Percentiles rank a stretch among this genome's conserved stretches.
Evolutionary conservation across 2,888 invertebrate species (phyloP).

Genomic region (Harpalus rubripes): DNA sequence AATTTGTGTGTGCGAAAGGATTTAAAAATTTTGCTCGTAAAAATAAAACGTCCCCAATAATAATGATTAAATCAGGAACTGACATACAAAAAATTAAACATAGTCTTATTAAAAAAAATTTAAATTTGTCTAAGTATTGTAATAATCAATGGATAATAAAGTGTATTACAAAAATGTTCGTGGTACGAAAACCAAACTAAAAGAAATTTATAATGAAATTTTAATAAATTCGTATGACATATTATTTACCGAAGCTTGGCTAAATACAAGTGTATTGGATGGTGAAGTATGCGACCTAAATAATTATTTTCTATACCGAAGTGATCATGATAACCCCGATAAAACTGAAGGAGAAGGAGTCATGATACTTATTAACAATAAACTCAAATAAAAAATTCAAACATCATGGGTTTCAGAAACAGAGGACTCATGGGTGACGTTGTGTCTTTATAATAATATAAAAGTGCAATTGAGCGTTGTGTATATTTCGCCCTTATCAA

Average conservation of each 20-base stretch:
- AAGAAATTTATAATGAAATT: conserved; percentile 20
- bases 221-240: not conserved
- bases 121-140: not conserved
- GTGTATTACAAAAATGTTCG: conserved; percentile 20
- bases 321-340: not conserved
- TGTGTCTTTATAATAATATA: no score
- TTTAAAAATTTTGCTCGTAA: not conserved
- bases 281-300: no score
- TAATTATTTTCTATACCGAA: conserved; percentile 1
- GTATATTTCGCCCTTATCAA: no score
- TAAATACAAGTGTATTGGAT: not conserved
- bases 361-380: not conserved
- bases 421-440: not conserved
- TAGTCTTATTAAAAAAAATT: not conserved
- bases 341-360: conserved; percentile 16
- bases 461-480: no score
- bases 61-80: not conserved
- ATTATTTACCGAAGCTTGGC: conserved; percentile 21
- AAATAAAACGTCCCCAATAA: not conserved
- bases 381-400: conserved; percentile 9
- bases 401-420: no score
- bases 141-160: not conserved
- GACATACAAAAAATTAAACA: not conserved
- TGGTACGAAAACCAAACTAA: not conserved
- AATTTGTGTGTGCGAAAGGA: not conserved